Percentiles rank a stretch among this genome's conserved stretches.
Evolutionary conservation across 2,888 invertebrate species (phyloP).

Genomic region (Eueremaeus valkanovi): DNA sequence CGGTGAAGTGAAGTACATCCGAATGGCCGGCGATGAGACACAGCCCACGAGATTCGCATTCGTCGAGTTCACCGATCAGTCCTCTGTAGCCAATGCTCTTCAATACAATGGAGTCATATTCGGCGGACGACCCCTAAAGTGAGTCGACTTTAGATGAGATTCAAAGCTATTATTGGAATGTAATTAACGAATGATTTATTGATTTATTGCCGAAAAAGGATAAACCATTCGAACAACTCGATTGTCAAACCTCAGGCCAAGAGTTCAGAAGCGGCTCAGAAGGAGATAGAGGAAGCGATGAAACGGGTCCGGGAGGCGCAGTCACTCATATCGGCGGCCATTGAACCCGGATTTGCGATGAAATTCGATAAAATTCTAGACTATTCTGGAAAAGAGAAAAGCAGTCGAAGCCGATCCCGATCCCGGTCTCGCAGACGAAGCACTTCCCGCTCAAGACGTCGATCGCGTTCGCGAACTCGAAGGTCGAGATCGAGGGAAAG

Average conservation of each 20-base stretch:
- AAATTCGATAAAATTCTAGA: constrained; percentile 24
- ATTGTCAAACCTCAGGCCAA: constrained; percentile 79
- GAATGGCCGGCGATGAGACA: constrained; percentile 79
- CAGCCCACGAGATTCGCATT: constrained; percentile 66
- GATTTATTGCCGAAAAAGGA: constrained; percentile 49
- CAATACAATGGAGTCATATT: constrained; percentile 70
- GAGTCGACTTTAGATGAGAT: not conserved
- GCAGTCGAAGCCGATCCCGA: not conserved
- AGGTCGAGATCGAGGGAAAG: constrained; percentile 42
- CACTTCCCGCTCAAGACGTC: constrained; percentile 54
- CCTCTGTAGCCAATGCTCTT: constrained; percentile 77
- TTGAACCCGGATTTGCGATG: constrained; percentile 62
- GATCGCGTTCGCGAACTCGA: constrained; percentile 49
- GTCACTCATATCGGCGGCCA: constrained; percentile 86
- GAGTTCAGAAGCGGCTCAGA: constrained; percentile 89
- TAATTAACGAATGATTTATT: constrained; percentile 2
- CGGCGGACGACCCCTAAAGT: constrained; percentile 63
- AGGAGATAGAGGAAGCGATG: constrained; percentile 96
- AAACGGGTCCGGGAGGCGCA: constrained; percentile 85
- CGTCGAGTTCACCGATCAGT: constrained; percentile 90
- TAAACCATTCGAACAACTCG: constrained; percentile 86
- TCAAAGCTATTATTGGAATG: constrained; percentile 46
- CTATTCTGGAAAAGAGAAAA: constrained; percentile 18
- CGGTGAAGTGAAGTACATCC: constrained; percentile 90
- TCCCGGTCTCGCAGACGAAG: constrained; percentile 25